Conservation (phyloP, 2,797 vertebrate species). For the Danio aesculapii region DNA sequence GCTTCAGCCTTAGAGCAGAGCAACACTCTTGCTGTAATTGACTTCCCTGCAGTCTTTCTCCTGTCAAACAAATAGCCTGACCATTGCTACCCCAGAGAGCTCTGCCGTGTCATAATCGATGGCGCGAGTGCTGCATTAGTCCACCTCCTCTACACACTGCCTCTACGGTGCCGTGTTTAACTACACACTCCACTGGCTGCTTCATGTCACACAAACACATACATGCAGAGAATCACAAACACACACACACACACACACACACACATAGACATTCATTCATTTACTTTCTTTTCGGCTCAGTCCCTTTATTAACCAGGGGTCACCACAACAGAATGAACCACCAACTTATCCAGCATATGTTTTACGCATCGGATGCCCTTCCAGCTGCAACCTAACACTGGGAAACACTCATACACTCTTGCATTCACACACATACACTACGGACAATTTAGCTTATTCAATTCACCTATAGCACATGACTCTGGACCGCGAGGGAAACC, state of each 20-base stretch:
- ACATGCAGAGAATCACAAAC: not conserved
- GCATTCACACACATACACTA: too few relatives aligned
- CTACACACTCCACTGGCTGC: constrained; percentile 9
- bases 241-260: not conserved
- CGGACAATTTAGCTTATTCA: too few relatives aligned
- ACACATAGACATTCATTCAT: too few relatives aligned
- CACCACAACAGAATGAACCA: too few relatives aligned
- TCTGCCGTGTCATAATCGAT: constrained; percentile 76
- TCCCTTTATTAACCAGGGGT: too few relatives aligned
- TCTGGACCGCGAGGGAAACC: too few relatives aligned
- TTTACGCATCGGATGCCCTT: too few relatives aligned
- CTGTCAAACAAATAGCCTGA: constrained; percentile 75
- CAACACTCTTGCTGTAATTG: constrained; percentile 67
- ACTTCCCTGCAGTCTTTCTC: constrained; percentile 70
- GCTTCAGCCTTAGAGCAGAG: constrained; percentile 59
- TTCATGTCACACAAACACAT: constrained; percentile 6
- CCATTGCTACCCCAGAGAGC: constrained; percentile 70
- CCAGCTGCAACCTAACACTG: too few relatives aligned
- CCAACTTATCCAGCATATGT: too few relatives aligned
- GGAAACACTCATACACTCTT: too few relatives aligned
- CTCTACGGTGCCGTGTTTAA: constrained; percentile 33
- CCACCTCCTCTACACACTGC: constrained; percentile 36
- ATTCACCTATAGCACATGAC: too few relatives aligned
- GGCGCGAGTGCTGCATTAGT: constrained; percentile 56
- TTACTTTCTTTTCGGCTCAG: too few relatives aligned